Conservation (phyloP, 2,888 invertebrate species). For the Dione vanillae region DNA sequence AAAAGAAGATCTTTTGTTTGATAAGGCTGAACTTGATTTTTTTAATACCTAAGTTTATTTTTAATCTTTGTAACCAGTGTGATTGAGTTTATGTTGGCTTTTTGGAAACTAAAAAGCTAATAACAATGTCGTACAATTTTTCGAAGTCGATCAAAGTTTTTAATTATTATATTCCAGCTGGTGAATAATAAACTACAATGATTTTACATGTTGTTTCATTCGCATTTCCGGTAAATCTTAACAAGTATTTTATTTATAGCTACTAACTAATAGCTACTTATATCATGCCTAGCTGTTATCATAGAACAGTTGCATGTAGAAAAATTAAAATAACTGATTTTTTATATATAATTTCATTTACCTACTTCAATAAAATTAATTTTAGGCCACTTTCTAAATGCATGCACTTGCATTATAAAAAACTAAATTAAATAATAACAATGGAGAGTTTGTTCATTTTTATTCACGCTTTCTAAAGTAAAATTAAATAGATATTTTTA, state of each 20-base stretch:
- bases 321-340: background rate
- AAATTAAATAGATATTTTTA: too few species aligned
- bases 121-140: conserved; percentile 75
- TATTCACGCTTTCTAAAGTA: too few species aligned
- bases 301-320: background rate
- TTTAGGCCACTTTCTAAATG: too few species aligned
- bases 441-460: too few species aligned
- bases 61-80: conserved; percentile 78
- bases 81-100: conserved; percentile 71
- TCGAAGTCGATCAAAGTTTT: conserved; percentile 80
- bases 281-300: background rate
- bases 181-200: conserved; percentile 78
- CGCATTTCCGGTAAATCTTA: conserved; percentile 38
- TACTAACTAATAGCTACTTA: background rate
- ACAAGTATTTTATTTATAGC: background rate
- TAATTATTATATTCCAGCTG: conserved; percentile 77
- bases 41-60: conserved; percentile 79
- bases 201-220: conserved; percentile 69
- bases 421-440: too few species aligned
- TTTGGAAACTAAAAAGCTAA: conserved; percentile 66
- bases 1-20: conserved; percentile 80
- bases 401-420: too few species aligned
- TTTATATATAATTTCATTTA: background rate
- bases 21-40: conserved; percentile 83
- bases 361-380: background rate